Base-by-base conservation (phyloP, 2,797 vertebrate species). In the Myotis findleyi region DNA sequence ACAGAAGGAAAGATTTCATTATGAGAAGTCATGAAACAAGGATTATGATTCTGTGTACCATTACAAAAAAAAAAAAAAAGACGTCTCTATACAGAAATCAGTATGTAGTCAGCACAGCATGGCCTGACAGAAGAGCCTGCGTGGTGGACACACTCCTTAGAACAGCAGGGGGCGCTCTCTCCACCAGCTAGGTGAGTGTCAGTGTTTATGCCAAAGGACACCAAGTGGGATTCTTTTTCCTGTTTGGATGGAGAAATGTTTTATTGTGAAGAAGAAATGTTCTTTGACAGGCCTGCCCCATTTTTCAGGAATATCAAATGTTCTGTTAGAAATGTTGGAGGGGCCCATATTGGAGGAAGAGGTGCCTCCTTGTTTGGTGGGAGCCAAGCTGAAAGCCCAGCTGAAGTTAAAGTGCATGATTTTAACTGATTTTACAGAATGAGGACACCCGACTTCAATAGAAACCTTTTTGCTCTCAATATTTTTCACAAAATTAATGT, bases 241-340 rank as follows among this genome's bases (percentile, higher is more conserved):
- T 85, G 2, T 44, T 87, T 91, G 87, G 17, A 59, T n/a, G 59
- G 27, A 17, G 6, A 97, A 95, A 86, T 75, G 44, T 66, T 93
- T 94, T 89, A 81, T 53, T 8, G 49, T 66, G 8, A 91, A 92
- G 21, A 81, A 88, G 14, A 86, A 69, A 59, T 66, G 36, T n/a
- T 30, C 49, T 69, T 87, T 69, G 30, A 44, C 30, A 80, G 36
- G 64, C 66, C 93, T 83, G 25, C 73, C 53, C 18, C 68, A 91
- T 80, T 59, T 59, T 72, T 16, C 38, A 88, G 13, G 57, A 91
- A 41, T 47, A 55, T 23, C 41, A 47, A 18, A 49, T 38, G 73
- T 57, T 89, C 41, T 59, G 82, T 51, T 64, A 41, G 59, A 82
- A 93, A 84, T 72, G 30, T 8, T 11, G 25, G 30, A 4, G n/a